Conservation (phyloP, 1,140 invertebrate genomes). For the Augochlora pura region DNA sequence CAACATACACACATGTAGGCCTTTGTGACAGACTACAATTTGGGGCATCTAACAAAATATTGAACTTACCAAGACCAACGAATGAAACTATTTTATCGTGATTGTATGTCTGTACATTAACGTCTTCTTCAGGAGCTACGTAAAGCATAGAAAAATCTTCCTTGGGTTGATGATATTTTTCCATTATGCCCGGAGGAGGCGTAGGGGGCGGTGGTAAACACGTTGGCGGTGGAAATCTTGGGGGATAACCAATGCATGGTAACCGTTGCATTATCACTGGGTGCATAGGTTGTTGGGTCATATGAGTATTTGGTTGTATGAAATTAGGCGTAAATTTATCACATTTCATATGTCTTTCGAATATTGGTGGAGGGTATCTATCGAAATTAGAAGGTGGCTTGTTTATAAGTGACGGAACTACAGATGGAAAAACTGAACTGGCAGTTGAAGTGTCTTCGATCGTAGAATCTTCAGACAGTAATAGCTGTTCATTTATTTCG, state of each 20-base stretch:
- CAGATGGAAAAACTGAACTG: slow-evolving; percentile 56
- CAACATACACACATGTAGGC: too few relatives aligned
- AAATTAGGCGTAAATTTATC: slow-evolving; percentile 72
- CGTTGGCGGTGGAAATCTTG: slow-evolving; percentile 62
- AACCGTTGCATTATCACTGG: slow-evolving; percentile 67
- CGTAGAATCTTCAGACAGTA: slow-evolving; percentile 72
- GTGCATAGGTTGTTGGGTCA: slow-evolving; percentile 62
- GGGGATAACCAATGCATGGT: slow-evolving; percentile 63
- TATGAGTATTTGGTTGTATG: slow-evolving; percentile 57
- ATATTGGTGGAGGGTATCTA: slow-evolving; percentile 57
- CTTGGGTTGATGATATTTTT: slow-evolving; percentile 70
- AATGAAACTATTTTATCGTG: slow-evolving; percentile 85
- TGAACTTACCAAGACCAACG: slow-evolving; percentile 82
- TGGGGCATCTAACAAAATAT: too few relatives aligned
- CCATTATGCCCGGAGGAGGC: slow-evolving; percentile 62
- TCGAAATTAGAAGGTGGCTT: slow-evolving; percentile 67
- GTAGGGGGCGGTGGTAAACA: slow-evolving; percentile 55
- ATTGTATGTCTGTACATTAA: slow-evolving; percentile 77
- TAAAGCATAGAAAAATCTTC: slow-evolving; percentile 77
- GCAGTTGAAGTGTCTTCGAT: slow-evolving; percentile 48
- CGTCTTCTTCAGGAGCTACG: slow-evolving; percentile 79
- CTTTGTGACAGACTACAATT: too few relatives aligned
- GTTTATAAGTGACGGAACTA: slow-evolving; percentile 52
- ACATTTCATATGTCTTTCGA: slow-evolving; percentile 68
- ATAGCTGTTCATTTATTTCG: slow-evolving; percentile 85